These are phyloP conservation scores for Tetranychus truncatus DNA, from an alignment of 2,888 invertebrate species.

Conservation along the genomic window DNA sequence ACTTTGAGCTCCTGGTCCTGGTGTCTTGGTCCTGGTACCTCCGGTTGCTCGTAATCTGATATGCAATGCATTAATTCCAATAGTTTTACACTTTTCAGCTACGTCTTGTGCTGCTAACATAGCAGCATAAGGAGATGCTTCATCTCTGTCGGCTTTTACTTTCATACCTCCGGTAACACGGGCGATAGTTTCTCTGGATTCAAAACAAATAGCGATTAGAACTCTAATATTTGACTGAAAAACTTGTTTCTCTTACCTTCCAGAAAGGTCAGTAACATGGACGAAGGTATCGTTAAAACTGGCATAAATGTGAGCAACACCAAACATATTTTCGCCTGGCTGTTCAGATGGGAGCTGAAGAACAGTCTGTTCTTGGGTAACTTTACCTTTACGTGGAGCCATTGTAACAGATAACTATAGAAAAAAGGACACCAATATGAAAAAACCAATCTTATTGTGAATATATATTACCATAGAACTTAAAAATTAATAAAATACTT, in stretches of 20 bases:
- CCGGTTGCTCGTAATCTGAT: conserved; percentile 96
- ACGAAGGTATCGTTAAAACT: conserved; percentile 99
- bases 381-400: conserved; percentile 26
- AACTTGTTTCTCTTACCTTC: conserved; percentile 41
- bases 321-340: conserved; percentile 93
- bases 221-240: not conserved
- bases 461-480: not conserved
- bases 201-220: not conserved
- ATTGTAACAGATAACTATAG: conserved; percentile 16
- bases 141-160: conserved; percentile 99
- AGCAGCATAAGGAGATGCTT: conserved; percentile 98
- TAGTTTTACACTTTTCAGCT: conserved; percentile 87
- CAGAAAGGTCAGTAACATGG: conserved; percentile 96
- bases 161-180: conserved; percentile 97
- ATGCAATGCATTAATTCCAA: conserved; percentile 94
- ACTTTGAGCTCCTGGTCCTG: conserved; percentile 90
- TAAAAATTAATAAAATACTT: not conserved
- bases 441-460: not conserved
- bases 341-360: conserved; percentile 48
- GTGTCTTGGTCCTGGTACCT: conserved; percentile 86
- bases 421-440: not conserved
- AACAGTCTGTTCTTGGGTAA: conserved; percentile 25
- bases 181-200: conserved; percentile 40
- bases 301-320: conserved; percentile 97
- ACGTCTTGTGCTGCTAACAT: conserved; percentile 99